A percentile compares a stretch with the other conserved stretches of the same genome.
These are phyloP conservation scores for Crax fasciolata DNA, from an alignment of 2,797 vertebrate genomes.

Conservation along the genomic window DNA sequence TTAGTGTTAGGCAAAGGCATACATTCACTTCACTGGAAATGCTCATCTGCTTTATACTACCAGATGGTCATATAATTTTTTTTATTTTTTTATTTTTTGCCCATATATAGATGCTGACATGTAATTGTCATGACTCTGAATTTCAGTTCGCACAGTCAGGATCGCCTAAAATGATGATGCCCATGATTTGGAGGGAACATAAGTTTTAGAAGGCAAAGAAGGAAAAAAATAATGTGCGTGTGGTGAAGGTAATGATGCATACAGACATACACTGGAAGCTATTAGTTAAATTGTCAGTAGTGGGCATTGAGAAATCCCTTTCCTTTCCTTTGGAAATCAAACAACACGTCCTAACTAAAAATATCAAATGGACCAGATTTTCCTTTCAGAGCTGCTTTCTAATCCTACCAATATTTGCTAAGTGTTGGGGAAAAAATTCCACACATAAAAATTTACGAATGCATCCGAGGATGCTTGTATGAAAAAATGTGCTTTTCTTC, in stretches of 20 bases:
- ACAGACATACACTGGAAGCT: not conserved
- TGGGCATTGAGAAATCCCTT: not conserved
- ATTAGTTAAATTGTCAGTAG: constrained; percentile 9
- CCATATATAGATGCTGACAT: not conserved
- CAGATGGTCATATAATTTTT: not conserved
- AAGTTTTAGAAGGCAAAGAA: not conserved
- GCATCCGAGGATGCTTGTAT: not conserved
- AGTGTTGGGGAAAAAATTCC: not conserved
- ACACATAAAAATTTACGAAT: not conserved
- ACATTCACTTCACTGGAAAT: not conserved
- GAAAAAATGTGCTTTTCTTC: not conserved
- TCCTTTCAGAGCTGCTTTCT: not conserved
- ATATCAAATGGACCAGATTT: not conserved
- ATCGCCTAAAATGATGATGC: not conserved
- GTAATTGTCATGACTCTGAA: not conserved
- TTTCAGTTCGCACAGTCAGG: not conserved
- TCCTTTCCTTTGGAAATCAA: constrained; percentile 9
- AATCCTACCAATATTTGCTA: not conserved
- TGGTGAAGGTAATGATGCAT: not conserved
- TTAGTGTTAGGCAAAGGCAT: not conserved
- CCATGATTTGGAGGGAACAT: not conserved
- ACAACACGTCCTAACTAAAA: not conserved
- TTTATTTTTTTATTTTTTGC: not conserved
- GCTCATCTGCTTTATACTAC: not conserved
- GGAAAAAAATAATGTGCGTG: not conserved